Conservation (phyloP, 2,113 vertebrate species). For the Pelecanus crispus region DNA sequence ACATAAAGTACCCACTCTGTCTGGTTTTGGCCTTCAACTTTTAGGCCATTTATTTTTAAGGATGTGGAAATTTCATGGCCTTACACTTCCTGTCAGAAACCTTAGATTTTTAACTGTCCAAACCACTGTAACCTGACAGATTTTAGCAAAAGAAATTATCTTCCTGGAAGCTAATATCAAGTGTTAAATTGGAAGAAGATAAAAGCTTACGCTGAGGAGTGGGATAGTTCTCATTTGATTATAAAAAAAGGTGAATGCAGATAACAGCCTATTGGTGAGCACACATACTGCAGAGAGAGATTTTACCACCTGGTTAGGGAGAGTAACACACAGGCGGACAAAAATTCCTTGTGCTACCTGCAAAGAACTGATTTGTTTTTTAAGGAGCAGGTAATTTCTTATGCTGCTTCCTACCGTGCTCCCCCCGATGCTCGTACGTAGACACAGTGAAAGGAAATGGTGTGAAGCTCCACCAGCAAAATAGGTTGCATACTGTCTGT, state of each 20-base stretch:
- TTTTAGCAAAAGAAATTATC: conserved; percentile 27
- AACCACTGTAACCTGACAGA: conserved; percentile 29
- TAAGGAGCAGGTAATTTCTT: neutral
- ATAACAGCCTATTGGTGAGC: neutral
- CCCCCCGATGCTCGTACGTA: neutral
- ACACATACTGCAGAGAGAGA: neutral
- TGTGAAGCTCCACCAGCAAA: neutral
- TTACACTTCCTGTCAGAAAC: conserved; percentile 47
- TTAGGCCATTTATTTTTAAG: neutral
- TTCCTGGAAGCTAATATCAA: neutral
- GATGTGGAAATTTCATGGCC: neutral
- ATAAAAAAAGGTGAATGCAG: neutral
- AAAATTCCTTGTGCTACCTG: neutral
- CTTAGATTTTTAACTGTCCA: neutral
- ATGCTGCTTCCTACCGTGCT: conserved; percentile 1
- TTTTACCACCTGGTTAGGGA: neutral
- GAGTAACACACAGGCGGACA: neutral
- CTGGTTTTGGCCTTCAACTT: neutral
- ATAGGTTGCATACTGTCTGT: neutral
- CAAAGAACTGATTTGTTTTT: neutral
- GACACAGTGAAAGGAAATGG: neutral
- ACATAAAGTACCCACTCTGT: neutral
- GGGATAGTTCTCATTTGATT: neutral
- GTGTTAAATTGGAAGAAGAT: neutral
- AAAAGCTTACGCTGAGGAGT: neutral